These are phyloP conservation scores for Smithornis capensis DNA, from an alignment of 2,113 vertebrate genomes.

Conservation along the genomic window DNA sequence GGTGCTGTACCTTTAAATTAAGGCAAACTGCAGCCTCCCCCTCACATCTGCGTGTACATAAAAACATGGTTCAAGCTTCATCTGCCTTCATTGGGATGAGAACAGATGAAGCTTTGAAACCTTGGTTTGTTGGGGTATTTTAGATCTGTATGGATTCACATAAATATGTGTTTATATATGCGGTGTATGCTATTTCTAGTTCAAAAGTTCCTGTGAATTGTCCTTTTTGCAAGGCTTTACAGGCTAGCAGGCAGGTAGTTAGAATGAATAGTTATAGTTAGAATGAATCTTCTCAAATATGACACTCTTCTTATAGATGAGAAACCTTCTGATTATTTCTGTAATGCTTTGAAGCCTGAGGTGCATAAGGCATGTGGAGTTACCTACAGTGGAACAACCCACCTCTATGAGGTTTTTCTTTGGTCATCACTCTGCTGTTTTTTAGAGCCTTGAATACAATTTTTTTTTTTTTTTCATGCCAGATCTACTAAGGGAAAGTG, in stretches of 20 bases:
- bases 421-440: neutral
- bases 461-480: neutral
- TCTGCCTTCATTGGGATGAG: neutral
- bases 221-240: neutral
- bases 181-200: neutral
- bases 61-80: neutral
- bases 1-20: conserved; percentile 22
- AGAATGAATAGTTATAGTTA: neutral
- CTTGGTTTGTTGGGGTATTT: neutral
- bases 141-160: neutral
- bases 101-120: neutral
- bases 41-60: accelerated
- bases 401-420: neutral
- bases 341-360: neutral
- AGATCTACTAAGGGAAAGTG: neutral
- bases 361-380: neutral
- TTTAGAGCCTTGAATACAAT: neutral
- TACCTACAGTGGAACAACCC: neutral
- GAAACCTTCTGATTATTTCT: neutral
- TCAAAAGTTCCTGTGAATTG: neutral
- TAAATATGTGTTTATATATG: neutral
- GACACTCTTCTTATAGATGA: neutral
- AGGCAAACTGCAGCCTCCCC: neutral
- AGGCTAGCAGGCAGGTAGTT: neutral
- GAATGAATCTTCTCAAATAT: neutral